phyloP scores from a whole-genome alignment of 1,140 invertebrate genomes.

The Drosophila erecta region DNA sequence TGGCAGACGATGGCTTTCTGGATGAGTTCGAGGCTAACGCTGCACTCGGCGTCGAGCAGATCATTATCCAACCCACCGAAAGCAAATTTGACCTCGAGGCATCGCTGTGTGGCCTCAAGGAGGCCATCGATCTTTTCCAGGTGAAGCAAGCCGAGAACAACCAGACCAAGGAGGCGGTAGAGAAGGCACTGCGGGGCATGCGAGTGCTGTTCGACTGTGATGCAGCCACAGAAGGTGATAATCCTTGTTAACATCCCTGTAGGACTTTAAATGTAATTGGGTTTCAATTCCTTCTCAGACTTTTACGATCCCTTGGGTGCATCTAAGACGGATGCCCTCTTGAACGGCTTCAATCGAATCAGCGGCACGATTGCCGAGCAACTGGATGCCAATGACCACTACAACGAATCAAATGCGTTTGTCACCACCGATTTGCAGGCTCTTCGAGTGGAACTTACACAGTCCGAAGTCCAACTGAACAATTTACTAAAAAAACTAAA shows the following conservation, averaged over 20 bases:
- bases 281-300: neutral
- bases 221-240: slow-evolving; percentile 13
- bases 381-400: slow-evolving; percentile 62
- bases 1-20: slow-evolving; percentile 55
- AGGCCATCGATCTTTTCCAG: slow-evolving; percentile 62
- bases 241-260: neutral
- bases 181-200: slow-evolving; percentile 28
- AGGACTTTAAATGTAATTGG: neutral
- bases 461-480: slow-evolving; percentile 57
- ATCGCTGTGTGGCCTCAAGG: slow-evolving; percentile 44
- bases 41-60: slow-evolving; percentile 22
- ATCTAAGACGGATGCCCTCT: slow-evolving; percentile 45
- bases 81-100: slow-evolving; percentile 36
- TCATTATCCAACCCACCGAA: slow-evolving; percentile 11
- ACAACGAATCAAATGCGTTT: slow-evolving; percentile 52
- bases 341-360: slow-evolving; percentile 58
- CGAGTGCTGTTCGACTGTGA: slow-evolving; percentile 33
- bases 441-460: slow-evolving; percentile 47
- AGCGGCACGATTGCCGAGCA: slow-evolving; percentile 63
- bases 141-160: slow-evolving; percentile 47
- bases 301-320: neutral
- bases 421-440: slow-evolving; percentile 45
- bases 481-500: slow-evolving; percentile 51
- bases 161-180: slow-evolving; percentile 45
- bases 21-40: slow-evolving; percentile 51